phyloP scores from a whole-genome alignment of 2,888 invertebrate genomes.

The Latrodectus elegans region DNA sequence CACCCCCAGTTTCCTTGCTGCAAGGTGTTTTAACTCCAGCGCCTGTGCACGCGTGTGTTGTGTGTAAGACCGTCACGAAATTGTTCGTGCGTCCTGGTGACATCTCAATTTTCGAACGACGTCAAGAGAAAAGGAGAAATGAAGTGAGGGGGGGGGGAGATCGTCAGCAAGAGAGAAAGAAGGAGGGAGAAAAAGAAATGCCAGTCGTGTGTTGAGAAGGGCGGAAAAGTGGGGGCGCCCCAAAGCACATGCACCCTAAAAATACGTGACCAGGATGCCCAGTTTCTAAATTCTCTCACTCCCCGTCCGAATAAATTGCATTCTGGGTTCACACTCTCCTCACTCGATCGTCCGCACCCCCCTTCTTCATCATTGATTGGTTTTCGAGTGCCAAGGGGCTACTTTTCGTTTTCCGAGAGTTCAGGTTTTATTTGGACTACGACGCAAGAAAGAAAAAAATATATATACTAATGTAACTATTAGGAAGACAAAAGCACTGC shows the following conservation, averaged over 20 bases:
- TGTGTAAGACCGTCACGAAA: conserved; percentile 38
- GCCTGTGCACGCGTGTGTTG: conserved; percentile 7
- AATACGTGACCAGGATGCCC: conserved; percentile 43
- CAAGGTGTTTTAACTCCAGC: conserved; percentile 3
- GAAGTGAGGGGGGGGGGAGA: not conserved
- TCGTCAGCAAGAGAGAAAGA: no score
- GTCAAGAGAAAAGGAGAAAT: not conserved
- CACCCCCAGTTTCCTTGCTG: not conserved
- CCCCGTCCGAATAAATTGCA: conserved; percentile 46
- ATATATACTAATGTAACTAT: no score
- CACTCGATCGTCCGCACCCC: not conserved
- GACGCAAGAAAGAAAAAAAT: no score
- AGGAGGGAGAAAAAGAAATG: not conserved
- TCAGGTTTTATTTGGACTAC: no score
- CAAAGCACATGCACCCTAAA: conserved; percentile 15
- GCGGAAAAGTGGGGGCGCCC: not conserved
- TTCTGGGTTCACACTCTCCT: conserved; percentile 16
- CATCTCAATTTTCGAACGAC: conserved; percentile 53
- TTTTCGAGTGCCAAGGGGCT: conserved; percentile 22
- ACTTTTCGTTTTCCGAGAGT: not conserved
- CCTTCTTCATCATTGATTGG: conserved; percentile 33
- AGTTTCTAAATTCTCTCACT: conserved; percentile 19
- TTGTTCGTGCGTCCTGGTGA: conserved; percentile 48
- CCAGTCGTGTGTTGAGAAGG: not conserved
- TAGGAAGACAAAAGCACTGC: no score